Percentiles rank a stretch among this genome's conserved stretches.
phyloP scores from a whole-genome alignment of 2,888 invertebrate species.

The Thecophora atra region DNA sequence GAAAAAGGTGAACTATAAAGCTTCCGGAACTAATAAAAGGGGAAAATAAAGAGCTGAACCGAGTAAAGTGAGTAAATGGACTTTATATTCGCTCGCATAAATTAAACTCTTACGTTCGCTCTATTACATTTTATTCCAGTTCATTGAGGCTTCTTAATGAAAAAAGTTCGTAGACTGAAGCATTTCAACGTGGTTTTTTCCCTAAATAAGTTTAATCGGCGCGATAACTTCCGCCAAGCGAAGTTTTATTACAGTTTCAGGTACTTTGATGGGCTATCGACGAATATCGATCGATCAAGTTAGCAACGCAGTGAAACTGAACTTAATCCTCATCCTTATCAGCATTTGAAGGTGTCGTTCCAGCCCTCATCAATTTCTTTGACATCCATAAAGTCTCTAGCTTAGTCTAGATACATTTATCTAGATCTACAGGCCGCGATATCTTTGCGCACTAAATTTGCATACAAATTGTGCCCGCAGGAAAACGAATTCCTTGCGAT shows the following conservation, averaged over 20 bases:
- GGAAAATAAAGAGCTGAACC: too few species aligned
- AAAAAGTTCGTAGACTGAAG: too few species aligned
- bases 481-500: slow-evolving; percentile 3
- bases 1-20: neutral
- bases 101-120: too few species aligned
- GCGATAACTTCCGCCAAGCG: too few species aligned
- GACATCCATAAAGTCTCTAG: neutral
- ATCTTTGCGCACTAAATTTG: slow-evolving; percentile 8
- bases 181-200: too few species aligned
- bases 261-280: too few species aligned
- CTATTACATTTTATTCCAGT: too few species aligned
- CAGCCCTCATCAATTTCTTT: neutral
- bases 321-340: neutral
- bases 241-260: too few species aligned
- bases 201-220: too few species aligned
- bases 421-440: neutral
- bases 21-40: neutral
- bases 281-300: neutral
- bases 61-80: too few species aligned
- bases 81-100: too few species aligned
- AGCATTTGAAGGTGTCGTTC: neutral
- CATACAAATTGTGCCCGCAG: slow-evolving; percentile 17
- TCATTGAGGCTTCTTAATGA: too few species aligned
- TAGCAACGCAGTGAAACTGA: neutral
- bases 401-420: neutral